Base-by-base conservation (phyloP, 2,113 vertebrate genomes). In the Osmerus mordax region DNA sequence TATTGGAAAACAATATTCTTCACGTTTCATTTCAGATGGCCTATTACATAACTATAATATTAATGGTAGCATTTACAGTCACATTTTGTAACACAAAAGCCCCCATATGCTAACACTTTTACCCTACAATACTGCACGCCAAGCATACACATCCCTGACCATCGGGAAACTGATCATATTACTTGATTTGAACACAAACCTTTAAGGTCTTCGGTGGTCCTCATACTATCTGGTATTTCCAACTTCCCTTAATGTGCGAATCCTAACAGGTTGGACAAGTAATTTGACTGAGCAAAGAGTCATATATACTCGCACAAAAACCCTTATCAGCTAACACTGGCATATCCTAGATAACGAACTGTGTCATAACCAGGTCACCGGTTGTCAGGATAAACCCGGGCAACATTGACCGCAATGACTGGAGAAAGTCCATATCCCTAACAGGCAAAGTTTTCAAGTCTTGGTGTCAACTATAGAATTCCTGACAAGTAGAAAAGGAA, bases 281-380 rank as follows among this genome's bases (percentile, higher is more conserved):
- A 64, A 70, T n/a, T 56, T 62, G 13, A 63, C 63, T 69, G 2
- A 47, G 7, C 25, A 19, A 52, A 80, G 54, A 47, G 53, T 65
- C 56, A 71, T 81, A 74, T 36, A 52, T 4, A 36, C 32, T 36
- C 32, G 9, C 61, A 61, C 21, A 51, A 23, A 67, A 68, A 47
- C 55, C 67, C 67, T 77, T 73, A 82, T 73, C 76, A 82, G 60
- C 8, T 41, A 47, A 0, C 21, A 72, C 52, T n/a, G 11, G 75
- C 74, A 75, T 81, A 36, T 76, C 66, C 73, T 28, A 85, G 69
- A 81, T 83, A 65, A 58, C 65, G 67, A 54, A 71, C 69, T 12
- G 54, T 70, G 70, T 73, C 79, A 78, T 80, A 87, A 76, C 76
- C 78, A 71, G 79, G 77, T 80, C 79, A 82, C 12, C 23, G 65